Percentiles rank a stretch among this genome's conserved stretches.
phyloP scores from a whole-genome alignment of 2,888 invertebrate genomes.

The Mesorhabditis spiculigera region DNA sequence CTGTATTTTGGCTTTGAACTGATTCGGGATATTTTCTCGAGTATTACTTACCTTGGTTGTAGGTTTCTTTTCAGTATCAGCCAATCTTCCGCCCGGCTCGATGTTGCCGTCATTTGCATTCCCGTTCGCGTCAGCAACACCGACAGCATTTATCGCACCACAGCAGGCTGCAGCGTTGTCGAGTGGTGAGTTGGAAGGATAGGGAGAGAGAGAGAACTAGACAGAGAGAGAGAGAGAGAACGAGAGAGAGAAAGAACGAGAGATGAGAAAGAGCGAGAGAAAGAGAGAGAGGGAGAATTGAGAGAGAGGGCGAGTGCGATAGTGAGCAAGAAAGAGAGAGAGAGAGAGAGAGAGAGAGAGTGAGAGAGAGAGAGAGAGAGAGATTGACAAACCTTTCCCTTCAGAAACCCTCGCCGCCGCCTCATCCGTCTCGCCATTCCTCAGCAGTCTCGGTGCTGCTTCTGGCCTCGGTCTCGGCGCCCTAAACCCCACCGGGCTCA shows the following conservation, averaged over 20 bases:
- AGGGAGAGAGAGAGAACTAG: too few relatives aligned
- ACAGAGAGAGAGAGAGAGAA: too few relatives aligned
- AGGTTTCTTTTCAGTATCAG: slow-evolving; percentile 4
- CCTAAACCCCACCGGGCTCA: background rate
- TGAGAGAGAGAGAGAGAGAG: too few relatives aligned
- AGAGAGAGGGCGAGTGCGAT: too few relatives aligned
- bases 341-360: too few relatives aligned
- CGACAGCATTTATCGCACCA: slow-evolving; percentile 11
- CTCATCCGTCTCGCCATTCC: slow-evolving; percentile 12
- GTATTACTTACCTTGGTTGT: background rate
- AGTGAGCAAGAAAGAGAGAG: too few relatives aligned
- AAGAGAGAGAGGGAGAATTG: too few relatives aligned
- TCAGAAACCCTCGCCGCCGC: slow-evolving; percentile 12
- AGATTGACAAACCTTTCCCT: background rate
- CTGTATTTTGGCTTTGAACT: background rate
- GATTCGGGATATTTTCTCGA: background rate
- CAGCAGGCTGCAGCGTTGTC: slow-evolving; percentile 16
- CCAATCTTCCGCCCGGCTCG: slow-evolving; percentile 9
- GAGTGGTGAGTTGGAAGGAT: slow-evolving; percentile 7
- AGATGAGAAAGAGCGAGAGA: too few relatives aligned
- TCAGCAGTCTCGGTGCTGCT: slow-evolving; percentile 11
- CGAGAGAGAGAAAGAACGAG: too few relatives aligned
- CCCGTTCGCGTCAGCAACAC: slow-evolving; percentile 17
- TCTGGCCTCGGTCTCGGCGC: slow-evolving; percentile 9
- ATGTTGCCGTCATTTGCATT: slow-evolving; percentile 19